phyloP scores from a whole-genome alignment of 35 echinoderm and acorn worm genomes.

The Diadema setosum region DNA sequence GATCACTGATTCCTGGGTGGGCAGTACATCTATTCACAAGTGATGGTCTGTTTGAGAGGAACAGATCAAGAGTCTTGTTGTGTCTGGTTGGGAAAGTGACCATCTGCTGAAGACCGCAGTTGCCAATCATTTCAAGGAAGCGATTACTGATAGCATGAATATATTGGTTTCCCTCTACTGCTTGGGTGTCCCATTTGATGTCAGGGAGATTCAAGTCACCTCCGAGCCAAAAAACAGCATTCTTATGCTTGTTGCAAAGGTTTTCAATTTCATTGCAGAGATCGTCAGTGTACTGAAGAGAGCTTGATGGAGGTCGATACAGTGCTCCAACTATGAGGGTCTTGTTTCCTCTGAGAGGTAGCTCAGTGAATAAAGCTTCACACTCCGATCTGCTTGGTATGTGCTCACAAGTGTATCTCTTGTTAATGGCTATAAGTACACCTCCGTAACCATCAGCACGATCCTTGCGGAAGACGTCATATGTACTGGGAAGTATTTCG shows the following conservation, averaged over 20 bases:
- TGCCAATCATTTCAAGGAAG: not conserved
- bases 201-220: constrained; percentile 28
- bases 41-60: constrained; percentile 11
- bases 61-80: not conserved
- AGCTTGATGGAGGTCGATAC: constrained; percentile 18
- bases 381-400: not conserved
- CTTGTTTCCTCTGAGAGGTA: not conserved
- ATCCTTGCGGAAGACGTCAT: constrained; percentile 43
- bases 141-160: not conserved
- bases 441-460: constrained; percentile 5
- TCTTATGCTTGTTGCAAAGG: not conserved
- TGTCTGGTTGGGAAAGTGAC: constrained; percentile 14
- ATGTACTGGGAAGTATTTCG: constrained; percentile 22
- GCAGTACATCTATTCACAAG: not conserved
- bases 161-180: not conserved
- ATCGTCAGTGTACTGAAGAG: not conserved
- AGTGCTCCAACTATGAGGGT: not conserved
- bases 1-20: not conserved
- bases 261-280: not conserved
- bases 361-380: constrained; percentile 11
- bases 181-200: not conserved
- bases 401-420: constrained; percentile 6
- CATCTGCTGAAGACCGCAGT: constrained; percentile 22
- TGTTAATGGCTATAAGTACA: constrained; percentile 50
- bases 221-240: constrained; percentile 17